phyloP scores from a whole-genome alignment of 2,888 invertebrate genomes.

The Epinotia ramella region DNA sequence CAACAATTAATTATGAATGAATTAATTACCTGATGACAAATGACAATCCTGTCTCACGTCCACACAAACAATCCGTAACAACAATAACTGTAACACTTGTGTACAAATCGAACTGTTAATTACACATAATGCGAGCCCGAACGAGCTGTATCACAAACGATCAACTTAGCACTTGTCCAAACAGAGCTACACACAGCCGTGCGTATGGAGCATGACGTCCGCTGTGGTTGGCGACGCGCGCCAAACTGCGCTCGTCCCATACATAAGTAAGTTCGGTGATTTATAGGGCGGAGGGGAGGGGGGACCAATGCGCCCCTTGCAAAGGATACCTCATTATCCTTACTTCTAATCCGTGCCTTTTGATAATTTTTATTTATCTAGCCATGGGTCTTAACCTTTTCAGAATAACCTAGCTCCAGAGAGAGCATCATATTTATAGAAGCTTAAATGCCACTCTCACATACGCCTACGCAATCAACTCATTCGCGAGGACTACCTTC shows the following conservation, averaged over 20 bases:
- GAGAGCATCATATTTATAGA: constrained; percentile 24
- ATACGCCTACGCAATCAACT: constrained; percentile 15
- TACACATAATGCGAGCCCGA: constrained; percentile 80
- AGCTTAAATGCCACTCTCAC: constrained; percentile 35
- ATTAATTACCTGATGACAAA: constrained; percentile 50
- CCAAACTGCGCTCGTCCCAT: constrained; percentile 76
- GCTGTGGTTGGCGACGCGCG: constrained; percentile 71
- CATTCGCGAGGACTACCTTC: background rate
- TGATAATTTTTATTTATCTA: constrained; percentile 79
- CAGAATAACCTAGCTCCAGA: constrained; percentile 49
- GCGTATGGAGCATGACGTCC: constrained; percentile 56
- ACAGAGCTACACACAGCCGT: constrained; percentile 57
- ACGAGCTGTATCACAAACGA: constrained; percentile 82
- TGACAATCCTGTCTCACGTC: constrained; percentile 55
- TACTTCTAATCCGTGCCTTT: constrained; percentile 81
- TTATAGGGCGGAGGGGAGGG: constrained; percentile 62
- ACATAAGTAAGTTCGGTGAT: constrained; percentile 71
- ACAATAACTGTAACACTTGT: constrained; percentile 68
- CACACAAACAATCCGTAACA: constrained; percentile 55
- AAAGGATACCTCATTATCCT: constrained; percentile 83
- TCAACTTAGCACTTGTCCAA: constrained; percentile 84
- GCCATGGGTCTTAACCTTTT: constrained; percentile 65
- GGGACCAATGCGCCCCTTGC: constrained; percentile 72
- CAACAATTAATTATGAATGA: constrained; percentile 33
- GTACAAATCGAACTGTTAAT: constrained; percentile 78